Evolutionary conservation across 2,113 vertebrate genomes (phyloP), one percentile per base, ranked within the genome.

Genomic region (Sciurus niger): DNA sequence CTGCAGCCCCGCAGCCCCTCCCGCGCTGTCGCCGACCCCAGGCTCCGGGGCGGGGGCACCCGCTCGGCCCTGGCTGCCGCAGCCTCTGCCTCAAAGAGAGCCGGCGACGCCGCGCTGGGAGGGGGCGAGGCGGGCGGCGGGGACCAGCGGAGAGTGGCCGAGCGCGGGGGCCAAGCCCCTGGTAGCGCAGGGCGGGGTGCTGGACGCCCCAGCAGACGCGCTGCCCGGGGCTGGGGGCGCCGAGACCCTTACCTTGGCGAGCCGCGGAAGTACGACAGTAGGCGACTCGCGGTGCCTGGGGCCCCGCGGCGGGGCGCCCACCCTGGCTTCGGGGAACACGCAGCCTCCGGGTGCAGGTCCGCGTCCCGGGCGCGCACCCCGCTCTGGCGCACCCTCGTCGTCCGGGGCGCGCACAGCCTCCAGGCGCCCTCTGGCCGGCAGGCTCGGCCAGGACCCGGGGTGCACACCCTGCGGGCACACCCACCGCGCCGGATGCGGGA

Each of bases 191-290:
- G 53, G 37, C 76, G 32, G 20, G 90, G 63, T 34, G 76, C 25
- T 20, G 48, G 67, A 43, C 30, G 28, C 87, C 68, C 24, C 43
- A 20, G 51, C 7, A 51, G 16, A 12, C 14, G 25, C 74, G 6
- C 40, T 22, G 58, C 37, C 55, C 30, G 16, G 30, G 77, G 32
- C n/a, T 3, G 73, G 24, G 79, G 82, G 46, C 72, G 55, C 85
- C 0, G 58, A 25, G 68, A 37, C 68, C 76, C 95, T 97, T 97
- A 97, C 97, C 97, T 97, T 51, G 76, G 88, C 24, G 17, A 82
- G 74, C 40, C 10, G 70, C 63, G 25, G 68, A 72, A 37, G 77
- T 90, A 77, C 8, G 46, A 55, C 20, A 24, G 6, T 18, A 63
- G 70, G 70, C 43, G 22, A 83, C 58, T 0, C 28, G 70, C 80